Evolutionary conservation across 2,113 vertebrate genomes (phyloP), one percentile per base, ranked within the genome.

Genomic region (Recurvirostra avosetta): DNA sequence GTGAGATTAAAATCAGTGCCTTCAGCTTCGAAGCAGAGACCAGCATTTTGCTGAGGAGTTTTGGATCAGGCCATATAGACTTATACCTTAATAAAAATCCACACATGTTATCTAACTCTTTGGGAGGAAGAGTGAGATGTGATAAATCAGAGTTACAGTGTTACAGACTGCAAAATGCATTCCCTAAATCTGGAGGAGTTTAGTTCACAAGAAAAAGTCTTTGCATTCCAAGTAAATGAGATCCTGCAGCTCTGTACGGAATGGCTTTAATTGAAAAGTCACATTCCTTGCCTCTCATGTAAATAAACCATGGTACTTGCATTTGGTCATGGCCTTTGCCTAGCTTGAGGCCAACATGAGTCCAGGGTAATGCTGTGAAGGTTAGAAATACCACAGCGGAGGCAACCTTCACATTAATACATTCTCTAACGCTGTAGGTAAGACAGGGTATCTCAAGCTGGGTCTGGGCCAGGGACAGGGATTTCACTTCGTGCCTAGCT

Each of bases 171-270:
- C 41, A 85, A 93, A 66, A 80, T 65, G 55, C 55, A 91, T 94
- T 94, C 91, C 70, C 49, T 58, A 30, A 89, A 86, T 88, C 55
- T 83, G 88, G 91, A 86, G 87, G 87, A 95, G 73, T 65, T 72
- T 89, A 80, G 66, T 63, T 78, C 75, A 86, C 74, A 75, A 84
- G 91, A 66, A 82, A 92, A 68, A 53, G 56, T 58, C n/a, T 95
- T 94, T 62, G 86, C 55, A 91, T 97, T 96, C 92, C 67, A 91
- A 92, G 66, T 66, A 96, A 94, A 97, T 88, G 92, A 90, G 63
- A 90, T 92, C 49, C 88, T 91, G 73, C 25, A 70, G 58, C 32
- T 85, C 94, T 95, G 73, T 29, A 85, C 83, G 68, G 87, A 97
- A 97, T 25, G 61, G 47, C 20, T 94, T 93, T 95, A 96, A 96